phyloP scores from a whole-genome alignment of 1,140 invertebrate genomes.

The Triops cancriformis region DNA sequence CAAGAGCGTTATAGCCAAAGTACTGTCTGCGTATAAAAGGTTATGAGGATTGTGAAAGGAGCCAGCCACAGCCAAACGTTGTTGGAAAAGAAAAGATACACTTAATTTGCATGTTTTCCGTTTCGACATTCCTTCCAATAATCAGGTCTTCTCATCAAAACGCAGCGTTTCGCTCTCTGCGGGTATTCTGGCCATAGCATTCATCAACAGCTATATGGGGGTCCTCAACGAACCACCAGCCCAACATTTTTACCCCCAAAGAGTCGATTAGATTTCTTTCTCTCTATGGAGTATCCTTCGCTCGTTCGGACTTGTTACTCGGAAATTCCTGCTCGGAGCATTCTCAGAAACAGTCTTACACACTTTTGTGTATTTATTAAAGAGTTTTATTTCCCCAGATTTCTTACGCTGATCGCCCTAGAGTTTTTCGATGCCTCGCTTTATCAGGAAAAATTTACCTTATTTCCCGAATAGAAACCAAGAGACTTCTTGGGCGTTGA shows the following conservation, averaged over 20 bases:
- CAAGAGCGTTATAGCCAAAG: neutral
- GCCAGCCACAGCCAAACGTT: neutral
- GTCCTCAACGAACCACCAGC: neutral
- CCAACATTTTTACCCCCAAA: no score
- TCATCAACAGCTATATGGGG: slow-evolving; percentile 13
- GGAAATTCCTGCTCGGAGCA: neutral
- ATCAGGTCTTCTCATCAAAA: slow-evolving; percentile 10
- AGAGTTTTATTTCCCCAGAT: neutral
- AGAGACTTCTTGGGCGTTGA: no score
- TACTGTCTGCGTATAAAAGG: no score
- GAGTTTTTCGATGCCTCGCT: no score
- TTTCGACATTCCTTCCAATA: slow-evolving; percentile 10
- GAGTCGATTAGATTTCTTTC: no score
- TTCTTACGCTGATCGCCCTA: neutral
- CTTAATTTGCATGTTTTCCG: slow-evolving; percentile 14
- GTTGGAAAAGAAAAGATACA: neutral
- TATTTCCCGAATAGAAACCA: no score
- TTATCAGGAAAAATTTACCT: no score
- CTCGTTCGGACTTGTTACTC: neutral
- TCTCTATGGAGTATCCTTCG: no score
- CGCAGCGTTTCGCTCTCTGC: neutral
- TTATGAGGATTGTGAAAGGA: neutral
- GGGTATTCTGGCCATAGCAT: slow-evolving; percentile 7
- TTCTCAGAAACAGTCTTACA: neutral
- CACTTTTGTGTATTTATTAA: neutral